phyloP scores from a whole-genome alignment of 2,113 vertebrate species.

The Atrichornis clamosus region DNA sequence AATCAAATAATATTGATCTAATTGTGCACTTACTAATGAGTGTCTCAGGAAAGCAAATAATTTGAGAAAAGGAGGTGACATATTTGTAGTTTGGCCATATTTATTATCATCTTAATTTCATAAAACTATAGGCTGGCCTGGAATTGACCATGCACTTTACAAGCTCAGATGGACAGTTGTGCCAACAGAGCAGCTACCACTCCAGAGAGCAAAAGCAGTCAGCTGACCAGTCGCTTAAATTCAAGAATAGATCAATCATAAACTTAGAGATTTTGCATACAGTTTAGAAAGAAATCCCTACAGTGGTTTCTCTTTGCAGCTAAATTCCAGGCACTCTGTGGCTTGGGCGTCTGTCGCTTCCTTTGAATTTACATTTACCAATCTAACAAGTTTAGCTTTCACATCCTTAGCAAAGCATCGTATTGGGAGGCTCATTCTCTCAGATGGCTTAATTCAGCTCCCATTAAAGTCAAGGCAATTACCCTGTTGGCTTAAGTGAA shows the following conservation, averaged over 20 bases:
- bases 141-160: not conserved
- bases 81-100: not conserved
- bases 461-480: not conserved
- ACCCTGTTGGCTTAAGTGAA: not conserved
- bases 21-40: not conserved
- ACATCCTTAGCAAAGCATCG: not conserved
- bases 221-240: not conserved
- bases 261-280: not conserved
- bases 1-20: conserved; percentile 34
- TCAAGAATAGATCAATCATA: not conserved
- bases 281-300: not conserved
- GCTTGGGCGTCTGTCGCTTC: not conserved
- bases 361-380: not conserved
- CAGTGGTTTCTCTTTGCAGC: not conserved
- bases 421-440: not conserved
- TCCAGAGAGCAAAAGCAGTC: not conserved
- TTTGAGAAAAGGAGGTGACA: not conserved
- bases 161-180: not conserved
- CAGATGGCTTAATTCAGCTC: not conserved
- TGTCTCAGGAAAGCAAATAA: not conserved
- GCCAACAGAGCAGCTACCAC: not conserved
- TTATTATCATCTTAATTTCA: conserved; percentile 1
- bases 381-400: not conserved
- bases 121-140: not conserved
- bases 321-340: not conserved